Evolutionary conservation across 2,888 invertebrate genomes (phyloP).

Genomic region (Syritta pipiens): DNA sequence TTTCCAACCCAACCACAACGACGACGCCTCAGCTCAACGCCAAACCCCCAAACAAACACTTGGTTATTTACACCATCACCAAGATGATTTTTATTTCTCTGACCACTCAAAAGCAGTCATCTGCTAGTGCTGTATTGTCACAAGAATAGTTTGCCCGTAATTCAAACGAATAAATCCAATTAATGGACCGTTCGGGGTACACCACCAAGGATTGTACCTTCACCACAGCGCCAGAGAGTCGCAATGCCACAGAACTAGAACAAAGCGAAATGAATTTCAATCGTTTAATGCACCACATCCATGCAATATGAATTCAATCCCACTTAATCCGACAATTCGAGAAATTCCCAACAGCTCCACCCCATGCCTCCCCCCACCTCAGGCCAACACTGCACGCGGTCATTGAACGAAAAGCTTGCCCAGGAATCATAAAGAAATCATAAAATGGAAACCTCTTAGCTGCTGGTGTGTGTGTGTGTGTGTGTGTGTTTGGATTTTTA

Average conservation of each 20-base stretch:
- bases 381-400: constrained; percentile 39
- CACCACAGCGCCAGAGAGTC: no score
- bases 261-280: constrained; percentile 16
- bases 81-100: no score
- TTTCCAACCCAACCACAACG: no score
- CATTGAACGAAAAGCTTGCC: constrained; percentile 63
- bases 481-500: constrained; percentile 33
- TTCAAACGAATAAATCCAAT: constrained; percentile 38
- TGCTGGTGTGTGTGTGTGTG: constrained; percentile 22
- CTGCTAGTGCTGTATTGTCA: no score
- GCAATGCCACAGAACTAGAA: constrained; percentile 42
- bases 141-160: no score
- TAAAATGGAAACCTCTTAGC: constrained; percentile 61
- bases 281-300: constrained; percentile 23
- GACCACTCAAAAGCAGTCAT: no score
- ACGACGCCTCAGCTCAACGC: no score
- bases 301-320: constrained; percentile 49
- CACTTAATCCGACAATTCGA: constrained; percentile 53
- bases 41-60: no score
- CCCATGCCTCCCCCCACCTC: no score
- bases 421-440: constrained; percentile 66
- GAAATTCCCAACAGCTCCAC: constrained; percentile 26
- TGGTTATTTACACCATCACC: no score
- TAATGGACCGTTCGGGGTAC: constrained; percentile 1
- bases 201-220: constrained; percentile 3